Percentiles rank a stretch among this genome's conserved stretches.
phyloP scores from a whole-genome alignment of 2,113 vertebrate species.

The Varanus salvator region DNA sequence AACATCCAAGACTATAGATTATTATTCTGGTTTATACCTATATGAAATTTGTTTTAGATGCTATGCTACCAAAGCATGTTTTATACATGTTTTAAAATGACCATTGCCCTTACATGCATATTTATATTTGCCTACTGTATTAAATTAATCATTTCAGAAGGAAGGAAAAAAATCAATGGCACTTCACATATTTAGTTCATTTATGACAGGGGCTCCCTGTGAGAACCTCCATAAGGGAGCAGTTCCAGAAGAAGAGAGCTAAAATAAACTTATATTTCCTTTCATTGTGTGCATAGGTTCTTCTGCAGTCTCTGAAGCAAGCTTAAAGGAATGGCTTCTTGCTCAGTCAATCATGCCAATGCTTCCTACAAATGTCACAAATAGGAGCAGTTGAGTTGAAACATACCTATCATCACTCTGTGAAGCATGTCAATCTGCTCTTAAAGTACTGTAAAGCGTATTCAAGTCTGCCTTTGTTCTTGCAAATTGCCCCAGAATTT shows the following conservation, averaged over 20 bases:
- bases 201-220: not conserved
- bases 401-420: not conserved
- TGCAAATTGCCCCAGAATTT: not conserved
- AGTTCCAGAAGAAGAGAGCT: not conserved
- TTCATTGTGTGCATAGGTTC: not conserved
- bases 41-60: not conserved
- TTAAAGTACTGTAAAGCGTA: not conserved
- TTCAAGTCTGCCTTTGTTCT: not conserved
- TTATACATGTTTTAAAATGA: not conserved
- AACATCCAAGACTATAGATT: not conserved
- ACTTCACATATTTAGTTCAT: not conserved
- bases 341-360: not conserved
- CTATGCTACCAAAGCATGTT: not conserved
- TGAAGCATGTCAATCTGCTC: not conserved
- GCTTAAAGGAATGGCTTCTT: not conserved
- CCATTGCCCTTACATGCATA: not conserved
- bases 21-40: too few species aligned
- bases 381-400: not conserved
- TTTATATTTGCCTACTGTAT: not conserved
- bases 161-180: not conserved
- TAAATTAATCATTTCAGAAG: not conserved
- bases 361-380: not conserved
- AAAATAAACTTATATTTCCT: not conserved
- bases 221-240: not conserved
- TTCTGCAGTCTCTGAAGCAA: not conserved